Percentiles rank a stretch among this genome's conserved stretches.
Conservation (phyloP, 2,888 invertebrate species). For the Hyalella azteca region DNA sequence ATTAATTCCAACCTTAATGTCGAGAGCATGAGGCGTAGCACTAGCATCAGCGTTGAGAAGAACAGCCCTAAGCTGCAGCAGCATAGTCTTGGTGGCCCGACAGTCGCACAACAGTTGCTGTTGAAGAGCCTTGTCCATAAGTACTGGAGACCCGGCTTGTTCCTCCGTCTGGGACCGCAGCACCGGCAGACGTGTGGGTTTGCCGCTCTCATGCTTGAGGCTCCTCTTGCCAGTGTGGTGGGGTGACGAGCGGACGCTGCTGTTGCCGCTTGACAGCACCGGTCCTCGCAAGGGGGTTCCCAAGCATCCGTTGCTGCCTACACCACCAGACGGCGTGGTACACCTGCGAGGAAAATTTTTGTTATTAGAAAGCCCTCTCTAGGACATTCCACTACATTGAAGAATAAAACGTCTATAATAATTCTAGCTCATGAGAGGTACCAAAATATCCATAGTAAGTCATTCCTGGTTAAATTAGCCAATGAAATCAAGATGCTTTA, state of each 20-base stretch:
- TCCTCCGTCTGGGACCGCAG: background rate
- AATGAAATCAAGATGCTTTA: too few species aligned
- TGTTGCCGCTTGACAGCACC: background rate
- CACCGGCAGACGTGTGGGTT: slow-evolving; percentile 25
- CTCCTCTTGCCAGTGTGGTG: background rate
- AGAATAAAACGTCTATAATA: too few species aligned
- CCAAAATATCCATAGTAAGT: too few species aligned
- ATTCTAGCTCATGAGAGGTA: too few species aligned
- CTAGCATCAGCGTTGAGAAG: background rate
- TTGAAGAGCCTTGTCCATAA: slow-evolving; percentile 14
- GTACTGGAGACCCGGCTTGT: background rate
- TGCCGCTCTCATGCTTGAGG: background rate
- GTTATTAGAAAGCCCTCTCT: too few species aligned
- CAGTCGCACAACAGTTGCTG: slow-evolving; percentile 18
- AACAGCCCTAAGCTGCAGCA: slow-evolving; percentile 26
- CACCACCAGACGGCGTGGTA: slow-evolving; percentile 16
- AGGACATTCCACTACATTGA: too few species aligned
- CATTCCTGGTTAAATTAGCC: too few species aligned
- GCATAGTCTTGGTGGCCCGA: slow-evolving; percentile 19
- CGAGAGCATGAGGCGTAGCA: background rate
- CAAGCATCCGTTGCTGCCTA: background rate
- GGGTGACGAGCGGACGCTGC: background rate
- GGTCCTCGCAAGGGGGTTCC: background rate
- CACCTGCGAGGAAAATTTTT: background rate
- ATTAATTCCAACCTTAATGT: background rate